Conservation (phyloP, 2,113 vertebrate genomes). For the Hyla sarda region DNA sequence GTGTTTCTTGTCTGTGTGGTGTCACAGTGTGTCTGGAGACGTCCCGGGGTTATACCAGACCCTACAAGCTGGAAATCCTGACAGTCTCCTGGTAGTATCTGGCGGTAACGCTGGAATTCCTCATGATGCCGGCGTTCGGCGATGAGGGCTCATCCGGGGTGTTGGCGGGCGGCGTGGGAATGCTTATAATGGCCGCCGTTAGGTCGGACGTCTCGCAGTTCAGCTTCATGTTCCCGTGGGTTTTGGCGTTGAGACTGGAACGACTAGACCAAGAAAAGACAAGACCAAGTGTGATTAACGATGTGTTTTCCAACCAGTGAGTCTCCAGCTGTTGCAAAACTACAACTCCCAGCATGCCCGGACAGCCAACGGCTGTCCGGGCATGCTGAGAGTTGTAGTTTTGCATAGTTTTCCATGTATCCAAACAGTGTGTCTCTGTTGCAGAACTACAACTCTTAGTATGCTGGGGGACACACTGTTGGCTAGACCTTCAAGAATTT, state of each 20-base stretch:
- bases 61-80: conserved; percentile 91
- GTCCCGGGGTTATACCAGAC: not conserved
- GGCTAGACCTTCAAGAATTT: too few species aligned
- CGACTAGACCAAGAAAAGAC: conserved; percentile 71
- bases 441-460: too few species aligned
- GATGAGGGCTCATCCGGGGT: conserved; percentile 83
- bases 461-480: too few species aligned
- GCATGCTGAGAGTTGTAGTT: too few species aligned
- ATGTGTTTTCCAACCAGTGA: too few species aligned
- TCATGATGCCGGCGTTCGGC: conserved; percentile 75
- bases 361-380: too few species aligned
- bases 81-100: conserved; percentile 79
- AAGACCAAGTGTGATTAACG: not conserved
- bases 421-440: too few species aligned
- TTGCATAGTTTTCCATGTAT: too few species aligned
- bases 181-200: conserved; percentile 89
- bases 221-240: conserved; percentile 77
- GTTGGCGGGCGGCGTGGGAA: conserved; percentile 88
- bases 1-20: conserved; percentile 1
- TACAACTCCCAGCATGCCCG: too few species aligned
- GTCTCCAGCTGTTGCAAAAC: too few species aligned
- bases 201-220: conserved; percentile 85
- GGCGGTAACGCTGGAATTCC: conserved; percentile 77
- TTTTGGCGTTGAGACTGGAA: conserved; percentile 88
- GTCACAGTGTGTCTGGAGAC: conserved; percentile 25